These are phyloP conservation scores for Pseudobourletiella spinata DNA, from an alignment of 1,140 invertebrate species.

Conservation along the genomic window DNA sequence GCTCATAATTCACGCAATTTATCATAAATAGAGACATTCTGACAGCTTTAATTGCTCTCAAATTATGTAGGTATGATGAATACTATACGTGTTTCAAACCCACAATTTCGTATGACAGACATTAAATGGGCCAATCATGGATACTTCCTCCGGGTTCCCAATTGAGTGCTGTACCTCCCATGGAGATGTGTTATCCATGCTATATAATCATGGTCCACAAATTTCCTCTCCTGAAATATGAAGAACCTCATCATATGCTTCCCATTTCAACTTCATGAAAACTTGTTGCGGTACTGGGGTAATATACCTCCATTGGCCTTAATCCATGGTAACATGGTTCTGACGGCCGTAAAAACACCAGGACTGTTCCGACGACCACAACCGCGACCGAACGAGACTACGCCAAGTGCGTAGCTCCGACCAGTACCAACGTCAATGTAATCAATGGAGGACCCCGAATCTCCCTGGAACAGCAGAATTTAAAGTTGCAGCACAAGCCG, in stretches of 20 bases:
- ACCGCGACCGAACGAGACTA: slow-evolving; percentile 45
- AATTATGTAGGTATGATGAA: no score
- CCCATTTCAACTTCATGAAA: neutral
- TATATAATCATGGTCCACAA: no score
- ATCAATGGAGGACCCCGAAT: slow-evolving; percentile 59
- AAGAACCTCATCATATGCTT: neutral
- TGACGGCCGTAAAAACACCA: slow-evolving; percentile 14
- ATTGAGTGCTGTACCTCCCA: no score
- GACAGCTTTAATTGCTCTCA: no score
- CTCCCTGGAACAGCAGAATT: slow-evolving; percentile 39
- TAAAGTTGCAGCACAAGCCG: no score
- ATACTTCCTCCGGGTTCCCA: neutral
- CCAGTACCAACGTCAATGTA: slow-evolving; percentile 45
- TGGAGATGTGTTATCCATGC: no score
- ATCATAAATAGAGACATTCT: no score
- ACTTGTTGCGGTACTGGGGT: neutral
- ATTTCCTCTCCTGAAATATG: neutral
- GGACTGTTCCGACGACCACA: slow-evolving; percentile 39
- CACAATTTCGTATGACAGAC: no score
- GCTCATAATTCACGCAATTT: no score
- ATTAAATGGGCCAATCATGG: neutral
- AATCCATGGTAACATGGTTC: slow-evolving; percentile 18
- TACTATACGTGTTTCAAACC: no score
- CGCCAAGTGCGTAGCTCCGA: slow-evolving; percentile 43
- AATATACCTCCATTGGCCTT: slow-evolving; percentile 1